Base-by-base conservation (phyloP, 2,113 vertebrate genomes). In the Chlorodrepanis virens region DNA sequence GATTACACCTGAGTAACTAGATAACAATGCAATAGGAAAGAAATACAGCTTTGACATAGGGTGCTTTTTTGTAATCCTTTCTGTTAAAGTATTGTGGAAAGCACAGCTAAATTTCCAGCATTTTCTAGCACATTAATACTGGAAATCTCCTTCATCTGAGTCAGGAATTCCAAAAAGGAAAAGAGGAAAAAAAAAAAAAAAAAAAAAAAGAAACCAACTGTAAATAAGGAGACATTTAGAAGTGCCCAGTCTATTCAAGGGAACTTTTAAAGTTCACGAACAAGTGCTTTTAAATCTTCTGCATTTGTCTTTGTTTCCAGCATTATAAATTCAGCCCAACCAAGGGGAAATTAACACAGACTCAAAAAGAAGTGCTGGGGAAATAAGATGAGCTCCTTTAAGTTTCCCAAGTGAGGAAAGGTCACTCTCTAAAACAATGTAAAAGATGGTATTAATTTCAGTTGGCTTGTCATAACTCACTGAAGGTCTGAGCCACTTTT, bases 401-500 rank as follows among this genome's bases (percentile, higher is more conserved):
- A 69, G 70, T 18, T 68, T 91, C 82, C 88, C 90, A 65, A 82
- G 78, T 49, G 85, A 93, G 70, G 33, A 91, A 65, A 94, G 91
- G 91, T 95, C 93, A 91, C 39, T 57, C 80, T 83, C 61, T 94
- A 59, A 91, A 96, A 79, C 78, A 87, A 85, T 91, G 81, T 87
- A 92, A 96, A 97, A 95, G 86, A 83, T 22, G 71, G 87, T 80
- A 91, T 69, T 91, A 67, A 97, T 95, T 96, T 95, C 90, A 76
- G 67, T 76, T 3, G 0, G 49, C 67, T 91, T 87, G 89, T 71
- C 59, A 22, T 83, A 95, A 94, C 47, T 56, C 88, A 92, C 35
- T 78, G 74, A 94, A 90, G n/a, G 60, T 87, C 90, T 91, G 76
- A 96, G 79, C 47, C 87, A 83, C 85, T 88, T 96, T 90, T 63